These are phyloP conservation scores for Orthonyx spaldingii DNA, from an alignment of 2,113 vertebrate genomes.

Conservation along the genomic window DNA sequence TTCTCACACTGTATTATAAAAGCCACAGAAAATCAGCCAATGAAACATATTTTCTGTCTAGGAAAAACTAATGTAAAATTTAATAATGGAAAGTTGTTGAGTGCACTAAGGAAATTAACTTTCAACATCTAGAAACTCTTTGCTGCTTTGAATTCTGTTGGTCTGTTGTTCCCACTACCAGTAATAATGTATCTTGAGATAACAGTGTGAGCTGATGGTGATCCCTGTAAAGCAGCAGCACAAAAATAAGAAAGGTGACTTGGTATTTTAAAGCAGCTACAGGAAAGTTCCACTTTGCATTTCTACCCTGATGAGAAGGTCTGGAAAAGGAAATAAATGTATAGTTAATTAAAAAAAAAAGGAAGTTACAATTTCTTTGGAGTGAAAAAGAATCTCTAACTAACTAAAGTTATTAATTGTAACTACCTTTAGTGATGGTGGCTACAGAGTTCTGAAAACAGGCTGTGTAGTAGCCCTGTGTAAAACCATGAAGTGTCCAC, in stretches of 20 bases:
- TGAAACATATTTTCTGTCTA: background rate
- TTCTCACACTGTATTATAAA: background rate
- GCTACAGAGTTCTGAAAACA: background rate
- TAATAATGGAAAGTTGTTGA: background rate
- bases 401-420: background rate
- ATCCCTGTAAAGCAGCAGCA: background rate
- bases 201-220: background rate
- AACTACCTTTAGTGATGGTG: background rate
- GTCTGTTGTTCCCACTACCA: background rate
- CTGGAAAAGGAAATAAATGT: background rate
- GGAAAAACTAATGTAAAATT: background rate
- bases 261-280: background rate
- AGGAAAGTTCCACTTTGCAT: background rate
- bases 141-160: background rate
- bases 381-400: background rate
- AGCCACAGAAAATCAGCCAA: background rate
- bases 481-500: rapidly evolving
- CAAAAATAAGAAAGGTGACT: background rate
- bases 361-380: background rate
- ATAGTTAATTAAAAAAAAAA: background rate
- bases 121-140: background rate
- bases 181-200: background rate
- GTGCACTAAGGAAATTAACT: background rate
- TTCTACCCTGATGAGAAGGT: background rate
- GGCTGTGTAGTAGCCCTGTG: background rate